Evolutionary conservation across 2,797 vertebrate genomes (phyloP), one percentile per base, ranked within the genome.

Genomic region (Acropternis orthonyx): DNA sequence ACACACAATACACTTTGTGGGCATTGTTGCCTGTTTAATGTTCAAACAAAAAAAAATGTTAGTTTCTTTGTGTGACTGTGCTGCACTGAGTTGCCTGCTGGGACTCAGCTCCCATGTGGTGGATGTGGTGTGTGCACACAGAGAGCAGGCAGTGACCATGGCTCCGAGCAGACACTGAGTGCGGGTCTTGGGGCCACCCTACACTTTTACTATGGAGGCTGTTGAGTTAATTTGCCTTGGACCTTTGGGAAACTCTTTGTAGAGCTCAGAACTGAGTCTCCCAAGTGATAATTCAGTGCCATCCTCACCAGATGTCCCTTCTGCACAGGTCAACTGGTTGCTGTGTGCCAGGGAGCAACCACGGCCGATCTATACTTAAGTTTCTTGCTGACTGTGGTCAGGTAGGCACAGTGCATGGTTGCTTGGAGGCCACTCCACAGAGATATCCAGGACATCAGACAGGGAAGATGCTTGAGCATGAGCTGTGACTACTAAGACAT

Each of bases 1-100:
- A 58, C 77, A 79, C 67, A 93, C 58, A 89, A 78, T 92, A 43
- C 44, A 28, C 88, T 85, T 46, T n/a, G 54, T 78, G 62, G 59
- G 58, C 89, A 87, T 82, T 95, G 93, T 86, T 92, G 69, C 82
- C 82, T 89, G 89, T 88, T 96, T 93, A 88, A 91, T 92, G 90
- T 92, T 96, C 88, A 96, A 96, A 76, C 79, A 92, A 49, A n/a
- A 36, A 62, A 66, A 66, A 55, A 55, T 3, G 43, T 90, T 94
- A 23, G 71, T 58, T 86, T 89, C 63, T 94, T 90, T 74, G 52
- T 78, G 55, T 69, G 46, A 20, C 51, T 72, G 58, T 34, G 59
- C 59, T 80, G 85, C 24, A 43, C 52, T 22, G 59, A 82, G 68
- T 77, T 13, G 10, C 55, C 12, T 9, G 10, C 6, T 62, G 83